Evolutionary conservation across 2,113 vertebrate species (phyloP).

Genomic region (Peucedramus taeniatus): DNA sequence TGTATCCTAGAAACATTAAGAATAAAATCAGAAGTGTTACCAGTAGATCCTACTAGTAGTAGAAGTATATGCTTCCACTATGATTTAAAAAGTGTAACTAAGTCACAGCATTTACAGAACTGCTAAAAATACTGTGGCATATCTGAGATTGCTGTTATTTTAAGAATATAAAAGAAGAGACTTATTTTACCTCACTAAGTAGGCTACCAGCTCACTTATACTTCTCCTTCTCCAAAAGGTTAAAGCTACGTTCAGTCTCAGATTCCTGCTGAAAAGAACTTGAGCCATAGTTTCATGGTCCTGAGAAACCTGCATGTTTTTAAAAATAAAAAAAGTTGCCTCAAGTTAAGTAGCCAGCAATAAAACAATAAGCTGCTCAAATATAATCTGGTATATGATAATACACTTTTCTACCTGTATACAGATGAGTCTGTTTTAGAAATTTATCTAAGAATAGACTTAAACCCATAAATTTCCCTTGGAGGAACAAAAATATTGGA

Average conservation of each 20-base stretch:
- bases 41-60: not conserved
- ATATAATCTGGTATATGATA: not conserved
- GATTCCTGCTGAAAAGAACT: conserved; percentile 88
- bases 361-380: not conserved
- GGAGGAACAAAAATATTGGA: not conserved
- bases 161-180: not conserved
- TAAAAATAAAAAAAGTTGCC: not conserved
- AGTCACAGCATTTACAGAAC: not conserved
- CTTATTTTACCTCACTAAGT: conserved; percentile 85
- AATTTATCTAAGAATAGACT: not conserved
- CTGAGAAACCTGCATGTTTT: conserved; percentile 77
- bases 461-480: not conserved
- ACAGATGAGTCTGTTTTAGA: not conserved
- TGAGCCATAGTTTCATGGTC: conserved; percentile 87
- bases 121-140: not conserved
- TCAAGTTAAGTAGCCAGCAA: not conserved
- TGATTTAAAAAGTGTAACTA: not conserved
- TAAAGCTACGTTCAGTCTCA: conserved; percentile 88
- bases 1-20: conserved; percentile 78
- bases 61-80: not conserved
- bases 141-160: not conserved
- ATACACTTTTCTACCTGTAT: not conserved
- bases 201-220: conserved; percentile 87
- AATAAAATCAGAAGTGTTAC: conserved; percentile 1
- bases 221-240: conserved; percentile 89